Evolutionary conservation across 37 sponge, comb jelly and placozoan genomes (phyloP).

Genomic region (Haliclona indistincta): DNA sequence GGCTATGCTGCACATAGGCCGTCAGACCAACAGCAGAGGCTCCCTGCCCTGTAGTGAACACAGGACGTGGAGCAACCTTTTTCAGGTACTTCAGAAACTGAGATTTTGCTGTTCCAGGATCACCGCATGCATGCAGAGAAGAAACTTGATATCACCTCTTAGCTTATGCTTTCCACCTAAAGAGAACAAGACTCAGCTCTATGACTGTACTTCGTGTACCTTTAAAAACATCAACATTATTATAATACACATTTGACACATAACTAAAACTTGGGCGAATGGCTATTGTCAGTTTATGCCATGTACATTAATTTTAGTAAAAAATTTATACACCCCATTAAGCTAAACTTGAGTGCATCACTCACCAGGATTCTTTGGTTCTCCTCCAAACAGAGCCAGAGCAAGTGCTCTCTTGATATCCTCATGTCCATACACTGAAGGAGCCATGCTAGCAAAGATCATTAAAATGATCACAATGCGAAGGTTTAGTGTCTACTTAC

Average conservation of each 20-base stretch:
- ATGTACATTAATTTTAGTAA: too few species aligned
- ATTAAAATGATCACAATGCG: not conserved
- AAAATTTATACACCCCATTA: too few species aligned
- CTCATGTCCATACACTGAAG: conserved; percentile 96
- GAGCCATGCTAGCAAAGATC: conserved; percentile 93
- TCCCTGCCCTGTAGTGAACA: conserved; percentile 99
- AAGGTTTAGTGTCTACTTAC: too few species aligned
- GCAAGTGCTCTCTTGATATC: conserved; percentile 94
- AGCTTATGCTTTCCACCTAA: conserved; percentile 93
- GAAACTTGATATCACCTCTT: conserved; percentile 96
- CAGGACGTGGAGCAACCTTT: conserved; percentile 94
- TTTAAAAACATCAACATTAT: too few species aligned
- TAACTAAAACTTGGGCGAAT: too few species aligned
- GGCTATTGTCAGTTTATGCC: too few species aligned
- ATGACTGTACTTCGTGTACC: too few species aligned
- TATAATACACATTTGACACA: too few species aligned
- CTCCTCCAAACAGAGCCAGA: conserved; percentile 92
- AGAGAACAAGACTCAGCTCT: too few species aligned
- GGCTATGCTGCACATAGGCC: conserved; percentile 95
- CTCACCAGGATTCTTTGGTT: conserved; percentile 85
- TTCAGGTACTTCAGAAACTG: conserved; percentile 98
- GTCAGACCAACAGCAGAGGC: conserved; percentile 98
- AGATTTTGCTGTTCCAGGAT: conserved; percentile 99
- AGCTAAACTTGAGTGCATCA: too few species aligned
- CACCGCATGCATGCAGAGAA: conserved; percentile 97